These are phyloP conservation scores for Mythimna impura DNA, from an alignment of 2,888 invertebrate species.

Conservation along the genomic window DNA sequence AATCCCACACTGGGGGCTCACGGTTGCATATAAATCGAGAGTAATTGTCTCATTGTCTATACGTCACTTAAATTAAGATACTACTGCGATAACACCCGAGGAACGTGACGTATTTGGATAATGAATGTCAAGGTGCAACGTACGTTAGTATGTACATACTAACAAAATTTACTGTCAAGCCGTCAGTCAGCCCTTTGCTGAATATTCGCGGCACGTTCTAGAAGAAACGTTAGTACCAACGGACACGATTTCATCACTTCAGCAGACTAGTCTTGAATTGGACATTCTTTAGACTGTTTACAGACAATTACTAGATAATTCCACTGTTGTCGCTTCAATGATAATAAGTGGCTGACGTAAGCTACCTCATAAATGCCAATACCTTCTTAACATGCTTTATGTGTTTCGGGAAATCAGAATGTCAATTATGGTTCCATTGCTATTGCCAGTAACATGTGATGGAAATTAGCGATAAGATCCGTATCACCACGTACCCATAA, in stretches of 20 bases:
- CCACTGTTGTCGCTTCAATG: constrained; percentile 18
- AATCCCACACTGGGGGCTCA: constrained; percentile 65
- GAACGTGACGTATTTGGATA: constrained; percentile 74
- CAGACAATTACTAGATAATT: constrained; percentile 13
- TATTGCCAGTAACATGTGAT: constrained; percentile 27
- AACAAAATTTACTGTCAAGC: constrained; percentile 54
- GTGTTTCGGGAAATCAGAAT: constrained; percentile 18
- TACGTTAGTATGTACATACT: constrained; percentile 46
- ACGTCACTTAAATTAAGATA: constrained; percentile 69
- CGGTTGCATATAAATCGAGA: constrained; percentile 58
- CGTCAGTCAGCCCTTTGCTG: constrained; percentile 18
- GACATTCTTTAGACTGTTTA: constrained; percentile 6
- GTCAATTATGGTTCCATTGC: constrained; percentile 17
- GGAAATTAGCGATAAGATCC: constrained; percentile 45
- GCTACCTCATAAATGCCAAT: constrained; percentile 14
- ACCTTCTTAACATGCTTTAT: not conserved
- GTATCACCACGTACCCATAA: constrained; percentile 30
- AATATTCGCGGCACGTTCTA: constrained; percentile 53
- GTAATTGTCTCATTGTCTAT: constrained; percentile 73
- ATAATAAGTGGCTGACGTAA: constrained; percentile 33
- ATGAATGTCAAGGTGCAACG: constrained; percentile 67
- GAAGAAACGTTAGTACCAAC: constrained; percentile 49
- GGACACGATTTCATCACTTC: constrained; percentile 36
- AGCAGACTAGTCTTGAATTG: constrained; percentile 22
- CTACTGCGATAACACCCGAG: constrained; percentile 58